phyloP scores from a whole-genome alignment of 2,888 invertebrate genomes.

The Drosophila paranaensis region DNA sequence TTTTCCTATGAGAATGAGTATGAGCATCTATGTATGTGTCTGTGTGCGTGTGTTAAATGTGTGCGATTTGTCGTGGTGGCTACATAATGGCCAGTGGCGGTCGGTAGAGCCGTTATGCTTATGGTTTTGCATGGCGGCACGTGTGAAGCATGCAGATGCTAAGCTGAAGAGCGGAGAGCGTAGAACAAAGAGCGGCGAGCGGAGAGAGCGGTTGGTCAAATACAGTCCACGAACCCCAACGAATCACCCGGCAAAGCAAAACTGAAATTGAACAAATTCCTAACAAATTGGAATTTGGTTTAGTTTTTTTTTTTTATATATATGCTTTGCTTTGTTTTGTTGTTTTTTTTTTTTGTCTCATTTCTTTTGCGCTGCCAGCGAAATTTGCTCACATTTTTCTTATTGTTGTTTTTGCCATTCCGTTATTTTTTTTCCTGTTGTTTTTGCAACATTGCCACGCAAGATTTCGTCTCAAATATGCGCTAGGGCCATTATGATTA shows the following conservation, averaged over 20 bases:
- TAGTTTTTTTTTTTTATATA: slow-evolving; percentile 70
- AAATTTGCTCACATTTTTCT: slow-evolving; percentile 77
- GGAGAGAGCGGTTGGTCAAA: slow-evolving; percentile 5
- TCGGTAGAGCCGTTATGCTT: slow-evolving; percentile 67
- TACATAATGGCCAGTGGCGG: slow-evolving; percentile 74
- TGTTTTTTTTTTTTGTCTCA: slow-evolving; percentile 43
- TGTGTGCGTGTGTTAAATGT: slow-evolving; percentile 70
- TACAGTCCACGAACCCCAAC: slow-evolving; percentile 10
- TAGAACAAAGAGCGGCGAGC: not conserved
- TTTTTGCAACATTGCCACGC: slow-evolving; percentile 73
- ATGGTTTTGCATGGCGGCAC: slow-evolving; percentile 78
- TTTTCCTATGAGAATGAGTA: slow-evolving; percentile 31
- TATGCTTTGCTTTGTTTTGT: slow-evolving; percentile 40
- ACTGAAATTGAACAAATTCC: slow-evolving; percentile 84
- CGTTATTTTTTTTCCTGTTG: slow-evolving; percentile 43
- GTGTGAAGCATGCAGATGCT: slow-evolving; percentile 72
- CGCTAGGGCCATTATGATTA: slow-evolving; percentile 75
- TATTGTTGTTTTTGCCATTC: slow-evolving; percentile 47
- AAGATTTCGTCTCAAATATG: slow-evolving; percentile 78
- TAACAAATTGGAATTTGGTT: slow-evolving; percentile 84
- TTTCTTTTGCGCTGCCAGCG: slow-evolving; percentile 69
- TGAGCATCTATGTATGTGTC: not conserved
- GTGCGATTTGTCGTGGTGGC: slow-evolving; percentile 77
- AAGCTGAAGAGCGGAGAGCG: not conserved
- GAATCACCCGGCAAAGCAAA: slow-evolving; percentile 68